A percentile compares a stretch with the other conserved stretches of the same genome.
Conservation (phyloP, 2,888 invertebrate genomes). For the Tubulanus polymorphus region DNA sequence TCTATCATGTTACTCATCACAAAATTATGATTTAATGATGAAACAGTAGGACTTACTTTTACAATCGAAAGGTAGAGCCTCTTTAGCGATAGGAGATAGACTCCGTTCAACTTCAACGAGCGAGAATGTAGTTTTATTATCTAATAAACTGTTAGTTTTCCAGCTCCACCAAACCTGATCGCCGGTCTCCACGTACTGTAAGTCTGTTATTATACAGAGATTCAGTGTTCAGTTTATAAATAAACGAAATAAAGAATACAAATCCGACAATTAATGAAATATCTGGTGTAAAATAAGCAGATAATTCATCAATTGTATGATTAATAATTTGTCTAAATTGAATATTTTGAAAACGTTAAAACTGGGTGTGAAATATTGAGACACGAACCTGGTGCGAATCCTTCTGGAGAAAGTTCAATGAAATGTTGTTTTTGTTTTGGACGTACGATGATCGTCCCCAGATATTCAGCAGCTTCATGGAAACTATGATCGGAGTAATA, state of each 20-base stretch:
- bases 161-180: slow-evolving; percentile 53
- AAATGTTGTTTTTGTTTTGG: slow-evolving; percentile 48
- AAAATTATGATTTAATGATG: too few relatives aligned
- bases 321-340: too few relatives aligned
- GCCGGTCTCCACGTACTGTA: slow-evolving; percentile 44
- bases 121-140: slow-evolving; percentile 34
- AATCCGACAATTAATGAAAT: too few relatives aligned
- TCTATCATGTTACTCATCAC: too few relatives aligned
- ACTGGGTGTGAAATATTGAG: too few relatives aligned
- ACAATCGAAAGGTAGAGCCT: slow-evolving; percentile 20
- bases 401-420: slow-evolving; percentile 41
- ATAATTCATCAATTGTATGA: too few relatives aligned
- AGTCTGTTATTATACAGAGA: too few relatives aligned
- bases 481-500: slow-evolving; percentile 52
- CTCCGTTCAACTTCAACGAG: slow-evolving; percentile 44
- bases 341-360: too few relatives aligned
- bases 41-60: neutral
- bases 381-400: slow-evolving; percentile 47
- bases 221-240: too few relatives aligned
- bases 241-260: too few relatives aligned
- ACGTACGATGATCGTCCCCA: slow-evolving; percentile 53
- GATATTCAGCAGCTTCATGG: slow-evolving; percentile 50
- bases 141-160: slow-evolving; percentile 32
- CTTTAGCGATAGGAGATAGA: slow-evolving; percentile 34
- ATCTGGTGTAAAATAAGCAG: neutral